Evolutionary conservation across 2,113 vertebrate genomes (phyloP), one percentile per base, ranked within the genome.

Genomic region (Lontra canadensis): DNA sequence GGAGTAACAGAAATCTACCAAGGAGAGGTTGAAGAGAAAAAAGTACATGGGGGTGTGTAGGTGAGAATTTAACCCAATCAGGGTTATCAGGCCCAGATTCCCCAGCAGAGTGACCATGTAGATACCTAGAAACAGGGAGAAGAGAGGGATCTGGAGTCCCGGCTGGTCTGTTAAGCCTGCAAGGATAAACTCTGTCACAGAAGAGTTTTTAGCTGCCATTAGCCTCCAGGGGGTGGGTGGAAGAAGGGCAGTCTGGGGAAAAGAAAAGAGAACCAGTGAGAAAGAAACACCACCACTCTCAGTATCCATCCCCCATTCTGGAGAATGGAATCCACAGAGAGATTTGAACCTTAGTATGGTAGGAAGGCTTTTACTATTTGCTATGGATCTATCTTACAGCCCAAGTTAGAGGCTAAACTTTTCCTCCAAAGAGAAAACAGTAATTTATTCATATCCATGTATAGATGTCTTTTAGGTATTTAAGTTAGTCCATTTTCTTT

Each of bases 11-110:
- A 97, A 82, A 73, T 98, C 98, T 90, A 97, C 96, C 26, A 97
- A 42, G 59, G 97, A 98, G 71, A 98, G 93, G 21, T 98, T 98
- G 65, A 98, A 96, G 67, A 98, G 96, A 84, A 98, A 98, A 80
- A 98, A 98, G 86, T 98, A 98, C 97, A 98, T 98, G 34, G 97
- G 97, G 0, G 88, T 98, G 47, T 98, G 96, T 49, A 98, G 87
- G 34, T 69, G 57, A 9, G 85, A 17, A 26, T 95, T 95, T 25
- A 97, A 52, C 15, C n/a, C 90, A 61, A 96, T 97, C n/a, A 98
- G 55, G 5, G 26, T 55, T 31, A 98, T 94, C 94, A 98, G 87
- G 7, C 96, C 85, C 15, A 98, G 29, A 69, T 98, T 98, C 44
- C 97, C 97, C 42, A 97, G 5, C 36, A 98, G 3, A 1, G 95